Percentiles rank a stretch among this genome's conserved stretches.
These are phyloP conservation scores for Holothuria leucospilota DNA, from an alignment of 53 echinoderm and acorn worm species.

Conservation along the genomic window DNA sequence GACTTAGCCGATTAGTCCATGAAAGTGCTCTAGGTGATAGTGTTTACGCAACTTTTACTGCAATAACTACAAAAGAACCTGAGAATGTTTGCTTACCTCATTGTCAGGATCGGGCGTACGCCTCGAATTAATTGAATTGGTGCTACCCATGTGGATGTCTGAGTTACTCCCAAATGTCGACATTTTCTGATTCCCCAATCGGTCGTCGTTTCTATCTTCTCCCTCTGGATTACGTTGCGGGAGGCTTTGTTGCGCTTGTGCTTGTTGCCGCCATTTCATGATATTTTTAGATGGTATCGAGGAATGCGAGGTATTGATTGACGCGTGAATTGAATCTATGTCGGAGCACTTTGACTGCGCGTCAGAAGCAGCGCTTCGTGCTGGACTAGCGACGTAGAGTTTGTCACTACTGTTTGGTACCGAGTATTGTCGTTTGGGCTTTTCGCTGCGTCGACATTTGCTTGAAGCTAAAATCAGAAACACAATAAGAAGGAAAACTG, in stretches of 20 bases:
- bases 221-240: conserved; percentile 44
- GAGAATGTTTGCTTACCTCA: conserved; percentile 70
- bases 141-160: conserved; percentile 75
- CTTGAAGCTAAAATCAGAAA: conserved; percentile 74
- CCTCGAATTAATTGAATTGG: conserved; percentile 68
- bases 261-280: conserved; percentile 86
- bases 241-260: conserved; percentile 19
- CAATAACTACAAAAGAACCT: too few relatives aligned
- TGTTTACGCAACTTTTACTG: too few relatives aligned
- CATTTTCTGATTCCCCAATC: conserved; percentile 91
- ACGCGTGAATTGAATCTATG: conserved; percentile 70
- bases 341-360: conserved; percentile 65
- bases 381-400: conserved; percentile 62
- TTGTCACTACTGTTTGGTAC: conserved; percentile 64
- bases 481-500: conserved; percentile 77
- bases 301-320: conserved; percentile 69
- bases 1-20: too few relatives aligned
- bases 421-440: conserved; percentile 72
- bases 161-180: conserved; percentile 96
- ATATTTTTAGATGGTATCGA: conserved; percentile 95
- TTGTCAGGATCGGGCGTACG: conserved; percentile 82
- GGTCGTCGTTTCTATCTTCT: conserved; percentile 61
- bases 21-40: too few relatives aligned
- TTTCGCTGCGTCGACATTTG: conserved; percentile 70
- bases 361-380: conserved; percentile 35